Percentiles rank a stretch among this genome's conserved stretches.
phyloP scores from a whole-genome alignment of 2,113 vertebrate genomes.

The Pan paniscus region DNA sequence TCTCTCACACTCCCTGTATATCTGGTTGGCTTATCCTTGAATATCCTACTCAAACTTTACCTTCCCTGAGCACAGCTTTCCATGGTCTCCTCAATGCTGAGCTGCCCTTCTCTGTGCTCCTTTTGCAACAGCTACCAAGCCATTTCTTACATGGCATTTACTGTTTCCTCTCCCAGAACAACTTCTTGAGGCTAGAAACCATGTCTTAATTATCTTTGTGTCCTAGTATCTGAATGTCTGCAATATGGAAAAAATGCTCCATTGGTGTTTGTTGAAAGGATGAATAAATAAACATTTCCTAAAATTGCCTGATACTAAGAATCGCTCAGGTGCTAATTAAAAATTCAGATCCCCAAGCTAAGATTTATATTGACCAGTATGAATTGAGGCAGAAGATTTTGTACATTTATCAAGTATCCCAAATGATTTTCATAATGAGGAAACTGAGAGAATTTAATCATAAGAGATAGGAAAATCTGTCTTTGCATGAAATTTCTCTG shows the following conservation, averaged over 20 bases:
- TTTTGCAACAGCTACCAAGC: not conserved
- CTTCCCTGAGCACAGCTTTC: not conserved
- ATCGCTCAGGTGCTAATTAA: not conserved
- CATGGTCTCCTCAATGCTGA: not conserved
- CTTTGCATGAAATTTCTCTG: not conserved
- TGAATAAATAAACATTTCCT: not conserved
- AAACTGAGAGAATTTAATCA: constrained; percentile 6
- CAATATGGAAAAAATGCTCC: not conserved
- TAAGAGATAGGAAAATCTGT: not conserved
- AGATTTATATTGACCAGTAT: not conserved
- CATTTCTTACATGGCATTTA: not conserved
- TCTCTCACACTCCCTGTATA: not conserved
- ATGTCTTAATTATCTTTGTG: not conserved
- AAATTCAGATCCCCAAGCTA: not conserved
- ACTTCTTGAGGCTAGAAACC: not conserved
- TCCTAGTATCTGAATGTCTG: not conserved
- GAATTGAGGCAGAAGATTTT: not conserved
- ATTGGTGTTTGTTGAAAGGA: not conserved
- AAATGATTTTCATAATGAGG: not conserved
- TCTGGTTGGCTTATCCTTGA: not conserved
- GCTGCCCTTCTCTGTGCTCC: not conserved
- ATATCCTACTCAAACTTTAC: not conserved
- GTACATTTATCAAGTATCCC: not conserved
- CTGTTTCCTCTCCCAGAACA: not conserved
- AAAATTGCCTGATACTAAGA: not conserved